Conservation (phyloP, 2,888 invertebrate genomes). For the Parnassius glacialis region DNA sequence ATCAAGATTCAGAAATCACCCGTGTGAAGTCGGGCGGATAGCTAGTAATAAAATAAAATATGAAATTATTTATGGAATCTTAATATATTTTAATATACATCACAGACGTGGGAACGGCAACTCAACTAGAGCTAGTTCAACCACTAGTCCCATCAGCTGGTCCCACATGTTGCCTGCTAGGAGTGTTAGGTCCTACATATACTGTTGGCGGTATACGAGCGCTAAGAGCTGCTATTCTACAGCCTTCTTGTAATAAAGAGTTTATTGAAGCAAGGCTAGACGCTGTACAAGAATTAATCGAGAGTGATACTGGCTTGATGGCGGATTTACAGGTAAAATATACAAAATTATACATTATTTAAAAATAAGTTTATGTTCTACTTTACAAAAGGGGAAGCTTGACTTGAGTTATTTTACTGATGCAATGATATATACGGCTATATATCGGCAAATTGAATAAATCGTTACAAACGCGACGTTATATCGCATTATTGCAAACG, state of each 20-base stretch:
- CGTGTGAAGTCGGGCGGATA: no score
- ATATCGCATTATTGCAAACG: no score
- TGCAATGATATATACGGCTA: no score
- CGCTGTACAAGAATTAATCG: slow-evolving; percentile 88
- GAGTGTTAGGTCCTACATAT: slow-evolving; percentile 67
- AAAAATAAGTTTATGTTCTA: no score
- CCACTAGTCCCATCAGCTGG: slow-evolving; percentile 73
- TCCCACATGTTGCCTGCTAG: slow-evolving; percentile 66
- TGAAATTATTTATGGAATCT: neutral
- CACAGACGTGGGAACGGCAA: slow-evolving; percentile 90
- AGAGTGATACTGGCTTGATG: slow-evolving; percentile 83
- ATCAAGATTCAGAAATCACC: no score
- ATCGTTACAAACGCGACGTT: no score
- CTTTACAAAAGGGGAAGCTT: no score
- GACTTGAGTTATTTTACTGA: no score
- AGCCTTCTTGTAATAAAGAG: slow-evolving; percentile 86
- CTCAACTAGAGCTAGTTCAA: slow-evolving; percentile 86
- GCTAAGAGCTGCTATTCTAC: slow-evolving; percentile 89
- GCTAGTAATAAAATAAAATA: no score
- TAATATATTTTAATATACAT: neutral
- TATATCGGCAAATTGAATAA: no score
- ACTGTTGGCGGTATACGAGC: slow-evolving; percentile 86
- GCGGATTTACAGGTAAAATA: slow-evolving; percentile 81
- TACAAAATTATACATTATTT: neutral
- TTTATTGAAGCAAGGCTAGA: slow-evolving; percentile 86